phyloP scores from a whole-genome alignment of 2,797 vertebrate genomes.

The Eurystomus glaucurus region DNA sequence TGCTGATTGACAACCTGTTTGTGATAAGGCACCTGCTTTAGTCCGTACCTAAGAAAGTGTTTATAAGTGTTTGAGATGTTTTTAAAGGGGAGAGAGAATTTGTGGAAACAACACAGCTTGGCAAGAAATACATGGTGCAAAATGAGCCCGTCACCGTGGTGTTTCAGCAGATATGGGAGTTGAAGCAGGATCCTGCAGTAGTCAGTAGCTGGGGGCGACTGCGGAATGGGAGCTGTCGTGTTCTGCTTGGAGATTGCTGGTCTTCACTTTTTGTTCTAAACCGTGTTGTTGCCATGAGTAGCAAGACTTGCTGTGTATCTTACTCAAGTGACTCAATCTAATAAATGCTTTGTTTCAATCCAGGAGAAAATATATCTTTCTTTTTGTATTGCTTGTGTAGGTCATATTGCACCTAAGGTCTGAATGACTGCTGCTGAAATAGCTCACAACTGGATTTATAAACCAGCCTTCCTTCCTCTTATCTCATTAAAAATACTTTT shows the following conservation, averaged over 20 bases:
- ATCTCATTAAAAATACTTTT: neutral
- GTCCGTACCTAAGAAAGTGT: neutral
- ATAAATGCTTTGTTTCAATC: neutral
- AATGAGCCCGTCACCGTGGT: neutral
- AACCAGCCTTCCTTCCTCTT: neutral
- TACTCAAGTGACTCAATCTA: neutral
- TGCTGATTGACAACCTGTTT: neutral
- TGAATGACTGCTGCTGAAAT: neutral
- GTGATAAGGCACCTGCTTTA: neutral
- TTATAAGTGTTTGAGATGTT: neutral
- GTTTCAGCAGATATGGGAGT: accelerated
- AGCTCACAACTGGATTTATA: neutral
- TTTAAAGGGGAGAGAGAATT: neutral
- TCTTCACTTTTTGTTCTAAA: neutral
- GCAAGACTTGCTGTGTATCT: accelerated
- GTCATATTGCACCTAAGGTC: neutral
- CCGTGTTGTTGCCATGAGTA: accelerated
- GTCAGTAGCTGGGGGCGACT: neutral
- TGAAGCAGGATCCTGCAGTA: neutral
- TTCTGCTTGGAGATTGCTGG: accelerated
- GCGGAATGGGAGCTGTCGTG: neutral
- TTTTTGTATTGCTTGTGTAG: neutral
- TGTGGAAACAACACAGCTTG: neutral
- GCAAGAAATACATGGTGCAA: accelerated
- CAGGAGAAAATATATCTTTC: neutral